Evolutionary conservation across 2,797 vertebrate species (phyloP), one percentile per base, ranked within the genome.

Genomic region (Cichlasoma orientale): DNA sequence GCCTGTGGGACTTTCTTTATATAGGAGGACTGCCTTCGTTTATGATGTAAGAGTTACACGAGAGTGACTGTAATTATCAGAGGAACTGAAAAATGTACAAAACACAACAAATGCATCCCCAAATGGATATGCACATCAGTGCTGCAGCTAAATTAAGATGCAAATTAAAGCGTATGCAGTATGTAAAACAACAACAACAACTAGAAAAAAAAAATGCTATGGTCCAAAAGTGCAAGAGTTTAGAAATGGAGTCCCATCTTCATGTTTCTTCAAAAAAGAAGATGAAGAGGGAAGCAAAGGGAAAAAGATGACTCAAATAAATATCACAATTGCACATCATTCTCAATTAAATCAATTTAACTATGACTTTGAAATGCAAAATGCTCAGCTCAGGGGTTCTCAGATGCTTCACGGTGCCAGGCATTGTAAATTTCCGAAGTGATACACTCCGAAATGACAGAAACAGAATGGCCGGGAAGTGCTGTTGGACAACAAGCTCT

Each of bases 401-500:
- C 31, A 25, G 19, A 66, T 52, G 9, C 56, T 73, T 58, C 18
- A 63, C 3, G 16, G 18, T n/a, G n/a, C 16, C n/a, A 63, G 44
- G 55, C 31, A 53, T 57, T 52, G 66, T 50, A n/a, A 29, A 29
- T 75, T 71, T 66, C 31, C 74, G 8, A 74, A 71, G 75, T 63
- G 19, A 54, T 23, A 21, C 31, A 21, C 14, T 56, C 7, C 11
- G 44, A 58, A 68, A 23, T 55, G 63, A 76, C 36, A 66, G 54
- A 55, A 31, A 56, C 56, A 59, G 61, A 88, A 69, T 9, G n/a
- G 75, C 68, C 56, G 72, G 82, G 63, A 85, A 80, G 74, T 41
- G 72, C 78, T 84, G 56, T 74, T 74, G 77, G 84, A 89, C 79
- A 88, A 85, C 77, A 83, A 77, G 70, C 72, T 83, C 61, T 75